Conservation (phyloP, 1,140 invertebrate species). For the Lethrus apterus region DNA sequence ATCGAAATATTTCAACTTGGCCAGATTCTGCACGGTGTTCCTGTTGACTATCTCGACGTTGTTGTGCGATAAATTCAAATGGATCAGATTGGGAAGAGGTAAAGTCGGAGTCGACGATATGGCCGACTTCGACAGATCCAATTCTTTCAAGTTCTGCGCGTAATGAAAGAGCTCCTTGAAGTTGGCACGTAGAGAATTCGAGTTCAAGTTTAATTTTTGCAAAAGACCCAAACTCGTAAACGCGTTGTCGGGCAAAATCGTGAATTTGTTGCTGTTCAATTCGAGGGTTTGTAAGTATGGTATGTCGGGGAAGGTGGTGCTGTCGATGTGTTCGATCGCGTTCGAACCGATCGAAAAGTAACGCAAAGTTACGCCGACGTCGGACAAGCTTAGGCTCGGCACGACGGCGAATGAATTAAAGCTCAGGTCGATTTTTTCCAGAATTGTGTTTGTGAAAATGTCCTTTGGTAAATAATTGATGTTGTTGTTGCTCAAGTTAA, state of each 20-base stretch:
- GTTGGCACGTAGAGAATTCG: constrained; percentile 75
- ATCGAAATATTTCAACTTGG: constrained; percentile 55
- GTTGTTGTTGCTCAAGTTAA: constrained; percentile 70
- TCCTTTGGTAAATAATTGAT: constrained; percentile 69
- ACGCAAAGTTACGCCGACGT: constrained; percentile 66
- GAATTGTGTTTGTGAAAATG: constrained; percentile 68
- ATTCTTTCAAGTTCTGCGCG: constrained; percentile 66
- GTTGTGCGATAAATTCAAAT: constrained; percentile 70
- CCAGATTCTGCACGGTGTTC: constrained; percentile 55
- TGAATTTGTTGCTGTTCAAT: constrained; percentile 72
- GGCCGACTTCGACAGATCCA: constrained; percentile 67
- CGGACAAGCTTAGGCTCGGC: constrained; percentile 61
- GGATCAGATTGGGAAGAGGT: constrained; percentile 61
- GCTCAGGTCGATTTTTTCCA: constrained; percentile 74
- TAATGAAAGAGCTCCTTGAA: constrained; percentile 87
- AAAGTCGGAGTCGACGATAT: constrained; percentile 63
- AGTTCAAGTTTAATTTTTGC: constrained; percentile 69
- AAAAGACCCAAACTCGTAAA: constrained; percentile 75
- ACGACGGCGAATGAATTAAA: constrained; percentile 71
- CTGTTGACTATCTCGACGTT: constrained; percentile 55
- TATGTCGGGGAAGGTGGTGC: constrained; percentile 76
- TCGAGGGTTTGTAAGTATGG: constrained; percentile 71
- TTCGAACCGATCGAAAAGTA: constrained; percentile 73
- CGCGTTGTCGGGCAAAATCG: constrained; percentile 80
- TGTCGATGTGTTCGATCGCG: constrained; percentile 78